Conservation (phyloP, 2,888 invertebrate species). For the Teleiodes luculella region DNA sequence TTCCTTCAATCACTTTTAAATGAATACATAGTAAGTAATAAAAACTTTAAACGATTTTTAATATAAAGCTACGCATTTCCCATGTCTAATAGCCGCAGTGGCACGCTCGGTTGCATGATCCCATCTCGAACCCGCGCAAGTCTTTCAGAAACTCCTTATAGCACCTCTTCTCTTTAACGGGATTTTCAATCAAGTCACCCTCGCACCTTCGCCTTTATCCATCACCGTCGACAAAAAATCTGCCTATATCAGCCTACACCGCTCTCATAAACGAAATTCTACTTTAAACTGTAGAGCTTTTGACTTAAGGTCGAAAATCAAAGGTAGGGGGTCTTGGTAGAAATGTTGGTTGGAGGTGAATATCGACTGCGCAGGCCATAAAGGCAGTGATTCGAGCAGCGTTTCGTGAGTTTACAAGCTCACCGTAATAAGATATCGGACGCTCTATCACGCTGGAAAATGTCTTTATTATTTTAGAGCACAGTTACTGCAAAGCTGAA, state of each 20-base stretch:
- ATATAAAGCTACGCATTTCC: not conserved
- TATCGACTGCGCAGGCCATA: slow-evolving; percentile 56
- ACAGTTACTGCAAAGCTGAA: slow-evolving; percentile 21
- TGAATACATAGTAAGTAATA: too few relatives aligned
- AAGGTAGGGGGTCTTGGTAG: slow-evolving; percentile 22
- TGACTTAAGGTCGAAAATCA: slow-evolving; percentile 33
- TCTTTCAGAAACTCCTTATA: slow-evolving; percentile 35
- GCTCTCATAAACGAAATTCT: slow-evolving; percentile 16
- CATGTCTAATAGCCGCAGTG: not conserved
- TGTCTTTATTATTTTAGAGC: slow-evolving; percentile 54
- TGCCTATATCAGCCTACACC: slow-evolving; percentile 51
- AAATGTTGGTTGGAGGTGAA: slow-evolving; percentile 52
- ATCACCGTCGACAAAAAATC: slow-evolving; percentile 60
- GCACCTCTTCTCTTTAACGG: slow-evolving; percentile 44
- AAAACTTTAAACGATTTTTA: too few relatives aligned
- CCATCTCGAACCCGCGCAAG: slow-evolving; percentile 18
- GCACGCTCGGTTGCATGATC: slow-evolving; percentile 9
- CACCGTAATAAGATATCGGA: slow-evolving; percentile 66
- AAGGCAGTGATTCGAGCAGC: slow-evolving; percentile 64
- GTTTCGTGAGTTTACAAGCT: slow-evolving; percentile 64
- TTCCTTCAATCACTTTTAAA: too few relatives aligned
- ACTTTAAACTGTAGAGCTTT: slow-evolving; percentile 17
- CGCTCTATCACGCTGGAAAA: slow-evolving; percentile 60
- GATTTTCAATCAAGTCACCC: slow-evolving; percentile 58
- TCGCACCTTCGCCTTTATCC: slow-evolving; percentile 50